Evolutionary conservation across 2,797 vertebrate species (phyloP).

Genomic region (Nyctibius grandis): DNA sequence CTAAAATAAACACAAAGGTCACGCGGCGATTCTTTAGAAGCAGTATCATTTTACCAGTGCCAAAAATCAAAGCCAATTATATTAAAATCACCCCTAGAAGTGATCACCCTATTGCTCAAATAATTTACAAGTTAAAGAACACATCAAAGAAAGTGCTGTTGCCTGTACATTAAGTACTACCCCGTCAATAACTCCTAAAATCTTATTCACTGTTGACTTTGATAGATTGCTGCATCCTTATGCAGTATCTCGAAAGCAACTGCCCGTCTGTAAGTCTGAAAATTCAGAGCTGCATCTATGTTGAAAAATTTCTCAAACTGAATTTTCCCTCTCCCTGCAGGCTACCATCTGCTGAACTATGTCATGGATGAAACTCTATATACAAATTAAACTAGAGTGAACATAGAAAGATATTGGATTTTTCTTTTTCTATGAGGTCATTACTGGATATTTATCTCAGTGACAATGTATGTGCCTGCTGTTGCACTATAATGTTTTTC

Average conservation of each 20-base stretch:
- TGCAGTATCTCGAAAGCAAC: not conserved
- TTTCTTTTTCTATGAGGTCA: not conserved
- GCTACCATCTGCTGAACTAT: conserved; percentile 26
- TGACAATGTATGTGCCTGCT: not conserved
- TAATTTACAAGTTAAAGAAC: not conserved
- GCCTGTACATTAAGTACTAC: not conserved
- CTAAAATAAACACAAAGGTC: not conserved
- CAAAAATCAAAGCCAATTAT: not conserved
- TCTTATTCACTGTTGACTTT: not conserved
- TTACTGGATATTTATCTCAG: not conserved
- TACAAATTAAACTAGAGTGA: not conserved
- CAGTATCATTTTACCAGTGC: not conserved
- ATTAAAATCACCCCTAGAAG: too few relatives aligned
- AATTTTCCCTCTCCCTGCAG: not conserved
- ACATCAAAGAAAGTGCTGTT: not conserved
- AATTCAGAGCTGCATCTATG: not conserved
- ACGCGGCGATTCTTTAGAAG: not conserved
- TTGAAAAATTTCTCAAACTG: not conserved
- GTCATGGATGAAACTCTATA: not conserved
- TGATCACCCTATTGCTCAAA: not conserved
- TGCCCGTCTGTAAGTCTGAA: not conserved
- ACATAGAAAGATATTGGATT: not conserved
- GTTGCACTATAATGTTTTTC: not conserved
- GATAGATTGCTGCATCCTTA: not conserved
- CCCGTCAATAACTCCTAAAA: not conserved